phyloP scores from a whole-genome alignment of 2,113 vertebrate species.

The Oreochromis tanganicae region DNA sequence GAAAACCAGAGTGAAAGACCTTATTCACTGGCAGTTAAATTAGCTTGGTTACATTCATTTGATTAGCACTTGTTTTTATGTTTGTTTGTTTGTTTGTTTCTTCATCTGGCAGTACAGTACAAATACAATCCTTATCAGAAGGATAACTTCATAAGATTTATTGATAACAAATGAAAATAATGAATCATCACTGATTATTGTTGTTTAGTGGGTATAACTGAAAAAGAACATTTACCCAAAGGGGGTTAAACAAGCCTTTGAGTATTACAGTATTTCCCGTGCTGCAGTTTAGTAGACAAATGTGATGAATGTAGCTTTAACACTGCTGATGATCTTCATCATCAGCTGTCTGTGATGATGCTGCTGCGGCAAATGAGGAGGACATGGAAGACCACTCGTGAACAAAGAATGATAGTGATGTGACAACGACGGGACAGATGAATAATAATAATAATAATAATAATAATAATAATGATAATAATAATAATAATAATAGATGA shows the following conservation, averaged over 20 bases:
- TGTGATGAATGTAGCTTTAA: background rate
- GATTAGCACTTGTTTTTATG: background rate
- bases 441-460: background rate
- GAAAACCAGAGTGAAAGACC: background rate
- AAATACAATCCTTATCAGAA: background rate
- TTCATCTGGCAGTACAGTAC: background rate
- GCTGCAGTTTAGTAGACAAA: background rate
- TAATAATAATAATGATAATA: background rate
- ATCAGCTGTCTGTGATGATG: background rate
- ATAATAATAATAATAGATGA: background rate
- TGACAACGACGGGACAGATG: background rate
- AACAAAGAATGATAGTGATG: background rate
- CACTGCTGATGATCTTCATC: background rate
- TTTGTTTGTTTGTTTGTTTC: background rate
- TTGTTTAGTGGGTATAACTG: accelerated
- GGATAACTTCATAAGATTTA: accelerated
- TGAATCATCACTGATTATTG: background rate
- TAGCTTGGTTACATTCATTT: background rate
- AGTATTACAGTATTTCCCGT: background rate
- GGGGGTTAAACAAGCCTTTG: background rate
- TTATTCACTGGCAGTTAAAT: background rate
- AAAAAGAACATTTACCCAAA: background rate
- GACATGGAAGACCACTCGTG: background rate
- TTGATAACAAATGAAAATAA: background rate
- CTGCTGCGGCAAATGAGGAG: background rate